Evolutionary conservation across 2,797 vertebrate genomes (phyloP).

Genomic region (Luscinia luscinia): DNA sequence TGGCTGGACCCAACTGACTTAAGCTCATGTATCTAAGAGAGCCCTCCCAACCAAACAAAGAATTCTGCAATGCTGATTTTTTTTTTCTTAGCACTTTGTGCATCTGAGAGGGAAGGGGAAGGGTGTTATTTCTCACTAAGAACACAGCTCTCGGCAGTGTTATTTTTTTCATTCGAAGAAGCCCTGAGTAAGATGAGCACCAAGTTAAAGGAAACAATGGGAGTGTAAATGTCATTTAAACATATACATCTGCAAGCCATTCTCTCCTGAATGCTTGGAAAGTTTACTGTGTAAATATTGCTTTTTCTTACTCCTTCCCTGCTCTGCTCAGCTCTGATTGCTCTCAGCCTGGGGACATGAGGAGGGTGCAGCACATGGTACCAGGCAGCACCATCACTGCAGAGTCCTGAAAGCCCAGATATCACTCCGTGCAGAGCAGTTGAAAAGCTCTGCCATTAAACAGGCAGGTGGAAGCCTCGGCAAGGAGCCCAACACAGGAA

Average conservation of each 20-base stretch:
- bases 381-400: not conserved
- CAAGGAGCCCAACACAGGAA: slow-evolving; percentile 57
- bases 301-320: slow-evolving; percentile 59
- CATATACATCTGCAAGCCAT: slow-evolving; percentile 80
- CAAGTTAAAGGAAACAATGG: slow-evolving; percentile 75
- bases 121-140: slow-evolving; percentile 57
- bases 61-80: not conserved
- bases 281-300: slow-evolving; percentile 74
- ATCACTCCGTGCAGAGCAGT: not conserved
- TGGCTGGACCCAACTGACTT: not conserved
- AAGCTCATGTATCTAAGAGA: not conserved
- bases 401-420: slow-evolving; percentile 26
- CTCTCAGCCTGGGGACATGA: slow-evolving; percentile 56
- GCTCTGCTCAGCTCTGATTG: slow-evolving; percentile 58
- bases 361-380: slow-evolving; percentile 3
- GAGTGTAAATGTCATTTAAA: slow-evolving; percentile 70
- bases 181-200: slow-evolving; percentile 63
- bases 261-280: slow-evolving; percentile 71
- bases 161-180: slow-evolving; percentile 51
- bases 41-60: not conserved
- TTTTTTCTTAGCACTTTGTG: not conserved
- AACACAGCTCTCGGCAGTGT: not conserved
- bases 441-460: slow-evolving; percentile 50
- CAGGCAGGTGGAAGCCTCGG: slow-evolving; percentile 71
- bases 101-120: slow-evolving; percentile 43